Evolutionary conservation across 1,140 invertebrate genomes (phyloP).

Genomic region (Eumeta japonica): DNA sequence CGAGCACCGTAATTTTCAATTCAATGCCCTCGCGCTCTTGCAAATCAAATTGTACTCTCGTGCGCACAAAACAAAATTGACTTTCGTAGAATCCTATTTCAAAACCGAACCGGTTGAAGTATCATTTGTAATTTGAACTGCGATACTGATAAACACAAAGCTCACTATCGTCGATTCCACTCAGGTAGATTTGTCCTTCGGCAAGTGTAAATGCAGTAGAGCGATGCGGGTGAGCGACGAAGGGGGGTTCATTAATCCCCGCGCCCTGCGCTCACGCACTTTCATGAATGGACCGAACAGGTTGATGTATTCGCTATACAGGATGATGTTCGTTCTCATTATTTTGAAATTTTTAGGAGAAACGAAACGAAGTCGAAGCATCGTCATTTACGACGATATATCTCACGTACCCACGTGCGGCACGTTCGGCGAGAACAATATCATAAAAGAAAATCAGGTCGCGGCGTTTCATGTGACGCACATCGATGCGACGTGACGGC

Average conservation of each 20-base stretch:
- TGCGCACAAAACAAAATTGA: conserved; percentile 12
- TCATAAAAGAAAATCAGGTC: too few relatives aligned
- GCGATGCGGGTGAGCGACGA: conserved; percentile 22
- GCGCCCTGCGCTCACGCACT: conserved; percentile 55
- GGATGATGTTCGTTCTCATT: conserved; percentile 28
- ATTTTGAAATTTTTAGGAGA: too few relatives aligned
- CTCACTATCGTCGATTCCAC: not conserved
- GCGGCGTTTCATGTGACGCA: too few relatives aligned
- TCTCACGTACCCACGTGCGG: too few relatives aligned
- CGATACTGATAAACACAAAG: not conserved
- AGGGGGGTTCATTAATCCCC: conserved; percentile 53
- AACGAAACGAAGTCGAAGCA: too few relatives aligned
- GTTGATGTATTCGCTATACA: conserved; percentile 47
- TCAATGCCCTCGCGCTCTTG: conserved; percentile 14
- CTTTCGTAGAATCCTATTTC: conserved; percentile 9
- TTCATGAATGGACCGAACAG: conserved; percentile 57
- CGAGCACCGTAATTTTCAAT: conserved; percentile 50
- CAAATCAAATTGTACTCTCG: conserved; percentile 22
- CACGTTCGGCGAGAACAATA: too few relatives aligned
- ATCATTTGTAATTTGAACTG: not conserved
- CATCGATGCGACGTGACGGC: too few relatives aligned
- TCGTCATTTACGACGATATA: too few relatives aligned
- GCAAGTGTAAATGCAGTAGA: conserved; percentile 22
- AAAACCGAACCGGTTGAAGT: not conserved
- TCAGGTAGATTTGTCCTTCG: not conserved